phyloP scores from a whole-genome alignment of 2,888 invertebrate genomes.

The Melanchra persicariae region DNA sequence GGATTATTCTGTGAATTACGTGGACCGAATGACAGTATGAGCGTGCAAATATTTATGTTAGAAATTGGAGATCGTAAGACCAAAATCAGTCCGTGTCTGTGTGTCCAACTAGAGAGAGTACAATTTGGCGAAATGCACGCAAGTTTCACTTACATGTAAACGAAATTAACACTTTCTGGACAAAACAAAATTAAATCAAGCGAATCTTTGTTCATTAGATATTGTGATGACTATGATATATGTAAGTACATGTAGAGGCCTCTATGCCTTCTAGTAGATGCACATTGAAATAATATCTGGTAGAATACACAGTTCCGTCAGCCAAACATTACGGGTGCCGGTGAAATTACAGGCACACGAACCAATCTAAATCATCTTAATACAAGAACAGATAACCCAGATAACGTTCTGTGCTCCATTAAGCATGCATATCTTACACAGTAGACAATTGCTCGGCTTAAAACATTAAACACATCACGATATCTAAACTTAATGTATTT shows the following conservation, averaged over 20 bases:
- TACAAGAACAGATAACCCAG: constrained; percentile 48
- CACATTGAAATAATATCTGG: too few relatives aligned
- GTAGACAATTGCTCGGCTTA: constrained; percentile 52
- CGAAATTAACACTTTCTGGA: background rate
- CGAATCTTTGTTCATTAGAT: background rate
- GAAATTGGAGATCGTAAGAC: constrained; percentile 25
- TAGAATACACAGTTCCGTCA: too few relatives aligned
- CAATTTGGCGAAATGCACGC: constrained; percentile 44
- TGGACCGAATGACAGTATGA: background rate
- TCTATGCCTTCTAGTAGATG: too few relatives aligned
- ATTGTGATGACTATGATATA: too few relatives aligned
- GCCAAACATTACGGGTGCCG: background rate
- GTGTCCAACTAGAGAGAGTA: constrained; percentile 12
- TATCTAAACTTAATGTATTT: constrained; percentile 56
- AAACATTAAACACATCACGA: constrained; percentile 59
- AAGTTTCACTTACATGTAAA: constrained; percentile 1
- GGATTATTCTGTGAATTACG: background rate
- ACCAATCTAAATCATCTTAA: constrained; percentile 46
- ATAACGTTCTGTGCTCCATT: constrained; percentile 15
- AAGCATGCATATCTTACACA: constrained; percentile 51
- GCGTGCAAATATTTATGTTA: constrained; percentile 44
- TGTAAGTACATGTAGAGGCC: too few relatives aligned
- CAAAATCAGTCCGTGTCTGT: constrained; percentile 33
- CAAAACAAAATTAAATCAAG: background rate
- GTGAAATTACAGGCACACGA: constrained; percentile 48